Base-by-base conservation (phyloP, 2,113 vertebrate genomes). In the Xenopus laevis region DNA sequence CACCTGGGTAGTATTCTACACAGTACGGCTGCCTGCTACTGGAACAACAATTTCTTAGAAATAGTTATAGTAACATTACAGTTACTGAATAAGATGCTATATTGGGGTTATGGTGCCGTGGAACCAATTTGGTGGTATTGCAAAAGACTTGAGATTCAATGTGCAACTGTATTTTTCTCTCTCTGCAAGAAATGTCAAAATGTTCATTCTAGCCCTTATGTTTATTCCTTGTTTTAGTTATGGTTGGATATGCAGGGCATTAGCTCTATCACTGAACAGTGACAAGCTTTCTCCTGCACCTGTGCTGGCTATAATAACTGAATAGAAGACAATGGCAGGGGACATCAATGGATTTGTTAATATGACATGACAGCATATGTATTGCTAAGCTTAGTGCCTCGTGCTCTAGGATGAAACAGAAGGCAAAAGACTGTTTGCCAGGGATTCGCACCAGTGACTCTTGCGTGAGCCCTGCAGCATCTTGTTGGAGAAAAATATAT, bases 241-340 rank as follows among this genome's bases (percentile, higher is more conserved):
- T 16, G 12, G 23, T 12, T 46, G 8, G 16, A 17, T 40, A 40
- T 20, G 17, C 33, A 46, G 16, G 33, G 40, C 44, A 46, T 45
- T 20, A 65, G 17, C 17, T 65, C 63, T 65, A 6, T 64, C 61
- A 64, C 13, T 17, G 61, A 40, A 10, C n/a, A 65, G 44, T 46
- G 63, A 65, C 63, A 65, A 40, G 27, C 27, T 46, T 46, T 65
- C 44, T 65, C 63, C 63, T 65, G 33, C 63, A 46, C 44, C 45
- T 65, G 63, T 16, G 44, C 33, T 40, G 6, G 33, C 44, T 65
- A 17, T 65, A 46, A 65, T 27, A 1, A 27, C 23, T 27, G 23
- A 27, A 27, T n/a, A 18, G 44, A 46, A 65, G 11, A 8, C 6
- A 16, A 20, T 20, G 40, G 63, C 63, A 27, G 63, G 40, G 33